Evolutionary conservation across 2,888 invertebrate species (phyloP), one percentile per base, ranked within the genome.

Genomic region (Rhingia campestris): DNA sequence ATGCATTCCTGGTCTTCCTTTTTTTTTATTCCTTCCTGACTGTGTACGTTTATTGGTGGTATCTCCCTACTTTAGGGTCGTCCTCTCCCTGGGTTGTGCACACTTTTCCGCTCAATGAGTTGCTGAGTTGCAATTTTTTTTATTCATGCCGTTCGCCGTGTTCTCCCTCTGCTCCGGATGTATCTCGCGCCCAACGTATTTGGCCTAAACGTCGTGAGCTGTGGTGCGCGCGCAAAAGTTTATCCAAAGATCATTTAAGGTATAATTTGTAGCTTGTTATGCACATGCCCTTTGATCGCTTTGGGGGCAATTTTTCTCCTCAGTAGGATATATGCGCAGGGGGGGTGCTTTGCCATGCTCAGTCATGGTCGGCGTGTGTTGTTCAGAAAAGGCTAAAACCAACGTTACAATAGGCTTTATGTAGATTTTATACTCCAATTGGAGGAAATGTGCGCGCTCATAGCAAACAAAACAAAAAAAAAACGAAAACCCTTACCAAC

Each of bases 191-290:
- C 61, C n/a, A 35, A 22, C 47, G 47, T 81, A 76, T 77, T 77
- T 69, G 76, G 76, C 41, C 67, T 73, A 73, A 73, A 72, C 79
- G 64, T 79, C 74, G 79, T 74, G 66, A 72, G 69, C 63, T 39
- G 72, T 45, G 66, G 58, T 53, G 72, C 58, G 82, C 69, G 66
- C 74, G 53, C 74, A 80, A 84, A 84, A 75, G 79, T 80, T 84
- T 84, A 84, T 84, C 84, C 86, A 77, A n/a, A 75, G 86, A 86
- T 86, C 86, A 81, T 86, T 86, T 86, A 86, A 81, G 85, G 86
- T 86, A 86, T 86, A 86, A 86, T 86, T 86, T 86, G 86, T 86
- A 85, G 77, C 86, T 86, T 86, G 86, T 86, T 86, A 86, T 86
- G 85, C 86, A 85, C 86, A 86, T 86, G 86, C 86, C 86, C 86